phyloP scores from a whole-genome alignment of 2,888 invertebrate genomes.

The Atrina japonica region DNA sequence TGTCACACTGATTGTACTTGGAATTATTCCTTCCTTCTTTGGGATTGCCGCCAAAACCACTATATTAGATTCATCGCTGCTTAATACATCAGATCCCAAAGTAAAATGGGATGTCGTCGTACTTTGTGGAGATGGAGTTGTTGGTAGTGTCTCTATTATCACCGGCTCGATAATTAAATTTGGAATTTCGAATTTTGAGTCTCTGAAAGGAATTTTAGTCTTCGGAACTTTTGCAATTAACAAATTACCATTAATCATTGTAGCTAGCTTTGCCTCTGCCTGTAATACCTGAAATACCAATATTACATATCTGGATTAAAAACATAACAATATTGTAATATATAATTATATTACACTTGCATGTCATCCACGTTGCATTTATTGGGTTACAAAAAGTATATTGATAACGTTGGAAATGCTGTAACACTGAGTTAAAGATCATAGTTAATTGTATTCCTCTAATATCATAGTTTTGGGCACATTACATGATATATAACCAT shows the following conservation, averaged over 20 bases:
- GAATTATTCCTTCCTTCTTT: background rate
- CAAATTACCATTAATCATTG: background rate
- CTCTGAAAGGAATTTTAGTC: background rate
- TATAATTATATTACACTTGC: too few relatives aligned
- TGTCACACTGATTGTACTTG: background rate
- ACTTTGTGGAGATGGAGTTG: background rate
- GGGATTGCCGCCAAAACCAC: constrained; percentile 4
- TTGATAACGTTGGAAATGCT: too few relatives aligned
- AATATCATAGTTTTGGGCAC: too few relatives aligned
- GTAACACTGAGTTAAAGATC: too few relatives aligned
- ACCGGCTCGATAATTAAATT: constrained; percentile 5
- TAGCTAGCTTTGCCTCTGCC: background rate
- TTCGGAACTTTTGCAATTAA: background rate
- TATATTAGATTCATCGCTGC: background rate
- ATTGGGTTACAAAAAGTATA: too few relatives aligned
- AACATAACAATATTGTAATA: too few relatives aligned
- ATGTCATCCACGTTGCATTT: too few relatives aligned
- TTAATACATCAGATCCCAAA: background rate
- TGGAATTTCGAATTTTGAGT: background rate
- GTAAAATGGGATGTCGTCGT: background rate
- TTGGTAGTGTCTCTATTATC: background rate
- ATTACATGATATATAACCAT: too few relatives aligned
- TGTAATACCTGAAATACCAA: background rate
- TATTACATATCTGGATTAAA: too few relatives aligned
- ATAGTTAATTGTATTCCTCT: too few relatives aligned